These are phyloP conservation scores for Etia nguti DNA, from an alignment of 2,113 vertebrate species.

Conservation along the genomic window DNA sequence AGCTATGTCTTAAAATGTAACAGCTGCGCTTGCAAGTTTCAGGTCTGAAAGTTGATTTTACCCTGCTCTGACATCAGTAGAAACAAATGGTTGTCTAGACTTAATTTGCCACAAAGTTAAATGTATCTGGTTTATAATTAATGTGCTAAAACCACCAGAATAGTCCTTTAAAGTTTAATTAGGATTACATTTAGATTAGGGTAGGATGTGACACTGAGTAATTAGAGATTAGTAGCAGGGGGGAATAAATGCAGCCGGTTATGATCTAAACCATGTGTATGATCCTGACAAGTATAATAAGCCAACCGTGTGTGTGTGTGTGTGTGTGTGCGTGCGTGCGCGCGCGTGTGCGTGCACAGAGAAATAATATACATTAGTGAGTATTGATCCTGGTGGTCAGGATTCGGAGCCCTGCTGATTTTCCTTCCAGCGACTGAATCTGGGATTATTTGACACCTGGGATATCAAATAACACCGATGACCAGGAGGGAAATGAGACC, in stretches of 20 bases:
- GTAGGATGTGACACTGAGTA: background rate
- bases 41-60: background rate
- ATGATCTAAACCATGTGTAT: background rate
- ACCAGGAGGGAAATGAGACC: background rate
- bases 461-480: background rate
- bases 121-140: background rate
- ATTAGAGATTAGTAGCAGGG: background rate
- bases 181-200: slow-evolving; percentile 8
- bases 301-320: background rate
- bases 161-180: background rate
- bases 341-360: background rate
- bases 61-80: background rate
- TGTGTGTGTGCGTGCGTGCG: background rate
- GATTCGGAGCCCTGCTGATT: background rate
- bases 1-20: background rate
- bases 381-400: slow-evolving; percentile 6
- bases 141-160: background rate
- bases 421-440: slow-evolving; percentile 6
- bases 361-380: slow-evolving; percentile 7
- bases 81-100: background rate
- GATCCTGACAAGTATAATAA: background rate
- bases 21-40: background rate
- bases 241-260: background rate
- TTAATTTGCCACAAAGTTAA: background rate
- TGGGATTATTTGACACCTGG: slow-evolving; percentile 14